These are phyloP conservation scores for Rhinatrema bivittatum DNA, from an alignment of 2,797 vertebrate species.

Conservation along the genomic window DNA sequence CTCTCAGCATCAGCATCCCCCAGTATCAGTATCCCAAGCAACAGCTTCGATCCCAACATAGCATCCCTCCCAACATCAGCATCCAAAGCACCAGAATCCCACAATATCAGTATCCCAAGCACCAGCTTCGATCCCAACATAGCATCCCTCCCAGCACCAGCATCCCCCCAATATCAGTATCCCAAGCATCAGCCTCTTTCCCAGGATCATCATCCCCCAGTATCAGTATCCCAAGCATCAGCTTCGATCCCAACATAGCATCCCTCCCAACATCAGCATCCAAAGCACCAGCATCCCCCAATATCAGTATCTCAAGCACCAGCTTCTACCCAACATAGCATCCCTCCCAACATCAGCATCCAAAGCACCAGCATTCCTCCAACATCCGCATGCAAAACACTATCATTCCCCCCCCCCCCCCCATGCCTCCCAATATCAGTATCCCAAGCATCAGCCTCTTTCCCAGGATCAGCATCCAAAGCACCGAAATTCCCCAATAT, in stretches of 20 bases:
- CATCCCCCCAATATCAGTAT: conserved; percentile 29
- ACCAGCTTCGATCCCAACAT: background rate
- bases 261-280: background rate
- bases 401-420: too few species aligned
- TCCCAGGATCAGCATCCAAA: background rate
- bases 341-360: background rate
- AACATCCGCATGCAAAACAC: too few species aligned
- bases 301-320: too few species aligned
- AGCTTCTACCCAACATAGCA: too few species aligned
- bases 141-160: background rate
- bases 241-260: too few species aligned
- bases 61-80: conserved; percentile 1
- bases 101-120: background rate
- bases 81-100: background rate
- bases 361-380: background rate
- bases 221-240: conserved; percentile 46
- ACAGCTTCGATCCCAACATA: background rate
- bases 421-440: too few species aligned
- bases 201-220: conserved; percentile 31
- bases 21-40: background rate
- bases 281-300: background rate
- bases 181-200: conserved; percentile 15
- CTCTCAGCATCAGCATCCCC: background rate
- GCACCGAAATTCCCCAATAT: background rate
- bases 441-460: too few species aligned